Base-by-base conservation (phyloP, 1,140 invertebrate species). In the Leptonema lineaticorne region DNA sequence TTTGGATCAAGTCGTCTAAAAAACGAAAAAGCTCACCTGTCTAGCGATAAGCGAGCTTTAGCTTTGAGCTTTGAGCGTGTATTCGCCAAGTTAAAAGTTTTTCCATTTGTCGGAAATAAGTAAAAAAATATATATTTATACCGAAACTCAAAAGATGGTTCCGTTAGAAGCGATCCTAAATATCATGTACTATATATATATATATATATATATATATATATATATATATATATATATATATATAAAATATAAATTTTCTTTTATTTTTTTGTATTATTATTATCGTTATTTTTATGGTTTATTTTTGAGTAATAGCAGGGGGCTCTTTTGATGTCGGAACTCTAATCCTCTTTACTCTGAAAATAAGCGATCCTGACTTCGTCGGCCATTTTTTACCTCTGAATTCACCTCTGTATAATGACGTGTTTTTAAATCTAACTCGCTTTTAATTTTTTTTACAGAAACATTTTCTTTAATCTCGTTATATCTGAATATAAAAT, bases 41-140 rank as follows among this genome's bases (percentile, higher is more conserved):
- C 18, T 53, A 22, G 48, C 48, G 48, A 53, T 53, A 53, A 53
- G 48, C 22, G 48, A 20, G 48, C 48, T 27, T 53, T 53, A 9
- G 18, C 48, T 18, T 20, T 9, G 22, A 53, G 22, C n/a, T 20
- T 53, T 20, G n/a, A n/a, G 20, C 48, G 16, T 27, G 48, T 20
- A 3, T 24, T 20, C 20, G 18, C 18, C 22, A 53, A 53, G 48
- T 20, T 20, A 9, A 53, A 53, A 53, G 48, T 27, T 53, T 27
- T 4, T 18, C 24, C 2, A 16, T 11, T 41, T 16, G 37, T 41
- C n/a, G n/a, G n/a, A 41, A 16, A 24, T 53, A 48, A 48, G 4
- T 18, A 53, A 53, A 53, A 53, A 53, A 53, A 53, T 1, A 8
- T 53, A 9, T 53, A n/a, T 18, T 2, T 53, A 24, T 18, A 18